phyloP scores from a whole-genome alignment of 2,113 vertebrate genomes.

The Rhinolophus sinicus region DNA sequence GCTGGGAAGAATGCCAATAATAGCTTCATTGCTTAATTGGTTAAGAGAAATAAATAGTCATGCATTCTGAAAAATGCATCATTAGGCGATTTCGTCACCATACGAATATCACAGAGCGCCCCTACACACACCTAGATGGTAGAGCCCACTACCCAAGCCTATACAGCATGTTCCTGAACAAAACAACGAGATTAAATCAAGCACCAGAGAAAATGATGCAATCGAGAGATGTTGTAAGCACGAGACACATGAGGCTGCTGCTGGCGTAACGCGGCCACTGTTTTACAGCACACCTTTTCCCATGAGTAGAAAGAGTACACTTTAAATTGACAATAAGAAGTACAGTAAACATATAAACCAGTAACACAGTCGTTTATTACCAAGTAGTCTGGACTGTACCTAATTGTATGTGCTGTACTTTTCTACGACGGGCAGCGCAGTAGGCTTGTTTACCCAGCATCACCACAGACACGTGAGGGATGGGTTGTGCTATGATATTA shows the following conservation, averaged over 20 bases:
- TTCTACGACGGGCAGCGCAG: not conserved
- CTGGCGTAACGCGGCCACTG: not conserved
- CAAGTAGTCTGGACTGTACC: not conserved
- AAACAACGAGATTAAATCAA: not conserved
- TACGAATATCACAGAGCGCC: not conserved
- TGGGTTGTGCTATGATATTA: not conserved
- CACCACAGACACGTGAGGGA: not conserved
- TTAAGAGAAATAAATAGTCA: not conserved
- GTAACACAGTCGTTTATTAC: not conserved
- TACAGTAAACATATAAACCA: not conserved
- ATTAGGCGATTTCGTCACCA: not conserved
- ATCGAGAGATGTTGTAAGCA: not conserved
- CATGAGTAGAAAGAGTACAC: not conserved
- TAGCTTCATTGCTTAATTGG: not conserved
- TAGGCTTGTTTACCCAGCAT: not conserved
- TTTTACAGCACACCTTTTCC: not conserved
- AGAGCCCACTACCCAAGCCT: not conserved
- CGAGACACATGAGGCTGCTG: not conserved
- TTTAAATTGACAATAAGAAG: not conserved
- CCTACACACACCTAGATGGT: not conserved
- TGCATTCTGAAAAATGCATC: not conserved
- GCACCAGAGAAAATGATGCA: not conserved
- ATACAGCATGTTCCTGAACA: not conserved
- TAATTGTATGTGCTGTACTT: not conserved
- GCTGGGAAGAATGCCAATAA: constrained; percentile 1